Evolutionary conservation across 2,888 invertebrate genomes (phyloP), one percentile per base, ranked within the genome.

Genomic region (Clunio marinus): DNA sequence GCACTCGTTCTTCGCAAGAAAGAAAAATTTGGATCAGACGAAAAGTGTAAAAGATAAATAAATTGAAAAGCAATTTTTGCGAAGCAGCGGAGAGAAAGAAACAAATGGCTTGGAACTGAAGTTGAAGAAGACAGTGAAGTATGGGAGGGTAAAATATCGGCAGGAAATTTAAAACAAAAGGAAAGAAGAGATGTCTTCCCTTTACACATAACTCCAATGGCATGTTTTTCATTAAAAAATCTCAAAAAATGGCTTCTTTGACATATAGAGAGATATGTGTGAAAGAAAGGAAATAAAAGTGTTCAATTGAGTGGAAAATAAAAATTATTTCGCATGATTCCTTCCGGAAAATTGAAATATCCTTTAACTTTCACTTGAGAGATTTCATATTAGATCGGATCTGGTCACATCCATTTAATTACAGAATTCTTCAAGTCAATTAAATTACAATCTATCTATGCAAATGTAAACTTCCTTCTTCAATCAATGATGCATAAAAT

Each of bases 221-320:
- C 58, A n/a, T 58, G 15, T 22, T 58, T 58, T 58, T 58, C 58
- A 58, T 58, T 58, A 58, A 28, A 58, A n/a, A n/a, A n/a, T n/a
- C n/a, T 10, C 20, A 2, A 22, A 35, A 22, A 1, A 13, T 37
- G 35, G 17, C 20, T 8, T 28, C 5, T 32, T n/a, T 4, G 22
- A 37, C 2, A 13, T 15, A 10, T 13, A 35, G 20, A 28, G 15
- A 13, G 32, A 32, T 20, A 60, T 60, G 22, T 20, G 28, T 55
- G 25, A 13, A 35, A 2, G 22, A 3, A 28, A 8, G 13, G 17
- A 60, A 20, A 60, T 1, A 35, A 60, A 35, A 20, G 22, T 8
- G 60, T 32, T 37, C 60, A 60, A 60, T 60, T 41, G 35, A 60
- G 60, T 24, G 60, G 60, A 60, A 60, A 60, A 60, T 60, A 37